Conservation (phyloP, 1,140 invertebrate genomes). For the Drosophila miranda region DNA sequence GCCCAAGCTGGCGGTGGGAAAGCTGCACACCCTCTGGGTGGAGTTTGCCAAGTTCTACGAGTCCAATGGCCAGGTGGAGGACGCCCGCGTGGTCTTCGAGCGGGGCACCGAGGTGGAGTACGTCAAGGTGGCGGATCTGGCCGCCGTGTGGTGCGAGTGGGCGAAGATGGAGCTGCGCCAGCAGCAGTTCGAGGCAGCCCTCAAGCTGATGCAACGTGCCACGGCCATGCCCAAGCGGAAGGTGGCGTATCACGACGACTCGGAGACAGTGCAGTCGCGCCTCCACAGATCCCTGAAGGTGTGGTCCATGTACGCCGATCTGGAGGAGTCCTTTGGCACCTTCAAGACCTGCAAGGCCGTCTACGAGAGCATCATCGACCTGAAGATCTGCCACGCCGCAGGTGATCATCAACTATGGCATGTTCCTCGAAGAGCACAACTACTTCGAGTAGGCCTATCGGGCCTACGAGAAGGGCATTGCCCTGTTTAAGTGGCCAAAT, state of each 20-base stretch:
- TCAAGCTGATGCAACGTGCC: too few relatives aligned
- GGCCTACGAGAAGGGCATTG: slow-evolving; percentile 99
- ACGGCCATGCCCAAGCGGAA: too few relatives aligned
- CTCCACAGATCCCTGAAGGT: too few relatives aligned
- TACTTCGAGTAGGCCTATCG: slow-evolving; percentile 99
- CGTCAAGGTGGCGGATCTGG: too few relatives aligned
- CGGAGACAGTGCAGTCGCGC: too few relatives aligned
- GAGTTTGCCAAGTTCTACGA: too few relatives aligned
- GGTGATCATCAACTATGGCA: slow-evolving; percentile 99
- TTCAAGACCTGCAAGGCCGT: slow-evolving; percentile 99
- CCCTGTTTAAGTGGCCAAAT: slow-evolving; percentile 99
- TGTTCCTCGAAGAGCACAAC: slow-evolving; percentile 98
- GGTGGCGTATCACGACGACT: too few relatives aligned
- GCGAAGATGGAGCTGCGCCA: slow-evolving; percentile 98
- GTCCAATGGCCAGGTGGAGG: too few relatives aligned
- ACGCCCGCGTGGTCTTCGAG: too few relatives aligned
- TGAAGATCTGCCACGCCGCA: slow-evolving; percentile 99
- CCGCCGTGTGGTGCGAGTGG: slow-evolving; percentile 99
- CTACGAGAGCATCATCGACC: slow-evolving; percentile 98
- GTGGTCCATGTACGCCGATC: slow-evolving; percentile 99
- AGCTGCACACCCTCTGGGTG: too few relatives aligned
- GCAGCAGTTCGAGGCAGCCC: slow-evolving; percentile 94
- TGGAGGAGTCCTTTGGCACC: slow-evolving; percentile 99
- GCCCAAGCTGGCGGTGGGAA: too few relatives aligned
- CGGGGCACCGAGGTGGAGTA: too few relatives aligned